Conservation (phyloP, 1,140 invertebrate species). For the Delia radicum region DNA sequence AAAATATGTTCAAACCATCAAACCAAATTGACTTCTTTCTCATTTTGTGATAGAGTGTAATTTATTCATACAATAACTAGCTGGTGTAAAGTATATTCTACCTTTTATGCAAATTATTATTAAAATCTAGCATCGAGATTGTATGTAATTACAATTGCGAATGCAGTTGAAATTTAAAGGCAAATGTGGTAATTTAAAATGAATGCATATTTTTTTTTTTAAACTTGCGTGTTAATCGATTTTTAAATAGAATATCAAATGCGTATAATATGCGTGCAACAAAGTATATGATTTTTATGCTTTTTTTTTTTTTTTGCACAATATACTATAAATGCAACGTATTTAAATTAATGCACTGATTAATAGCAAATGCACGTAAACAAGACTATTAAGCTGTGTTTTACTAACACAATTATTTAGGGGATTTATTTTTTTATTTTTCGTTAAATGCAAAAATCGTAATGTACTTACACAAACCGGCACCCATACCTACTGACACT, state of each 20-base stretch:
- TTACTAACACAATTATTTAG: constrained; percentile 16
- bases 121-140: too few species aligned
- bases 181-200: background rate
- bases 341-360: background rate
- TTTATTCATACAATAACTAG: too few species aligned
- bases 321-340: background rate
- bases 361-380: background rate
- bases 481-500: background rate
- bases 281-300: background rate
- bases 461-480: background rate
- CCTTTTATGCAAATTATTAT: too few species aligned
- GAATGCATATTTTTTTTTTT: background rate
- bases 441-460: background rate
- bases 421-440: background rate
- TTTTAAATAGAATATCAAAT: background rate
- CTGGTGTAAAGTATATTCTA: too few species aligned
- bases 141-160: too few species aligned
- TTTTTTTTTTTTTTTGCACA: too few species aligned
- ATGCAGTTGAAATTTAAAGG: too few species aligned
- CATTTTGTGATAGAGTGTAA: too few species aligned
- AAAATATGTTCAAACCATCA: too few species aligned
- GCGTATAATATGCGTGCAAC: background rate
- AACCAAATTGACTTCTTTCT: too few species aligned
- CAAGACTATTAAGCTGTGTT: background rate
- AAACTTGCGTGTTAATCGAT: constrained; percentile 19